These are phyloP conservation scores for Cylloceria caligata DNA, from an alignment of 2,888 invertebrate species.

Conservation along the genomic window DNA sequence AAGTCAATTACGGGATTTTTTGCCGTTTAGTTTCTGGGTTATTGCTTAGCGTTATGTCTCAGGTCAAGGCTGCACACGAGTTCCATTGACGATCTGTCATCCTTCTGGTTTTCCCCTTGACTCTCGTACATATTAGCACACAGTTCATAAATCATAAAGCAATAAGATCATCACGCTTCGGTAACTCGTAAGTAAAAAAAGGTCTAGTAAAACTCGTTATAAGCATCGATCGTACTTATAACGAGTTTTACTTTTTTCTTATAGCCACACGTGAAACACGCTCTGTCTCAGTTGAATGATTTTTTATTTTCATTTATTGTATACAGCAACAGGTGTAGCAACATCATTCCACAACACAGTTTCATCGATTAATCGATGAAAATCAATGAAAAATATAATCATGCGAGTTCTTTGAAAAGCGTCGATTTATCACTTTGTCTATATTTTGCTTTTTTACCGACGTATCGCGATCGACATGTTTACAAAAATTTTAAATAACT, in stretches of 20 bases:
- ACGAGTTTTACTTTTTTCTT: slow-evolving; percentile 45
- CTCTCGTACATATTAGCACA: slow-evolving; percentile 22
- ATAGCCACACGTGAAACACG: background rate
- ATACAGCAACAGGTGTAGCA: background rate
- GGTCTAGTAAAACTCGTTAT: too few species aligned
- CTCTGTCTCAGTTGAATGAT: background rate
- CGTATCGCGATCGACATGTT: background rate
- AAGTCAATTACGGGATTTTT: background rate
- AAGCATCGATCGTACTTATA: too few species aligned
- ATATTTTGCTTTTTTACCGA: background rate
- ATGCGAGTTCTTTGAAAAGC: slow-evolving; percentile 26
- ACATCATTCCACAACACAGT: slow-evolving; percentile 3
- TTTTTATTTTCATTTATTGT: slow-evolving; percentile 20
- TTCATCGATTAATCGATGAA: slow-evolving; percentile 33
- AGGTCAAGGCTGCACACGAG: background rate
- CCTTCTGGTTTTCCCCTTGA: background rate
- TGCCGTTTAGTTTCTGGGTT: background rate
- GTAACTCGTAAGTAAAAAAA: background rate
- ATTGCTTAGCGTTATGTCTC: background rate
- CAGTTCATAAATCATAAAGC: slow-evolving; percentile 44
- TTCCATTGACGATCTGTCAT: slow-evolving; percentile 8
- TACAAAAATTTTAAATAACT: background rate
- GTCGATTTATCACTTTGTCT: slow-evolving; percentile 34
- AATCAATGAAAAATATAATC: slow-evolving; percentile 31
- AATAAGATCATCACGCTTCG: slow-evolving; percentile 42